These are phyloP conservation scores for Serripes groenlandicus DNA, from an alignment of 2,888 invertebrate species.

Conservation along the genomic window DNA sequence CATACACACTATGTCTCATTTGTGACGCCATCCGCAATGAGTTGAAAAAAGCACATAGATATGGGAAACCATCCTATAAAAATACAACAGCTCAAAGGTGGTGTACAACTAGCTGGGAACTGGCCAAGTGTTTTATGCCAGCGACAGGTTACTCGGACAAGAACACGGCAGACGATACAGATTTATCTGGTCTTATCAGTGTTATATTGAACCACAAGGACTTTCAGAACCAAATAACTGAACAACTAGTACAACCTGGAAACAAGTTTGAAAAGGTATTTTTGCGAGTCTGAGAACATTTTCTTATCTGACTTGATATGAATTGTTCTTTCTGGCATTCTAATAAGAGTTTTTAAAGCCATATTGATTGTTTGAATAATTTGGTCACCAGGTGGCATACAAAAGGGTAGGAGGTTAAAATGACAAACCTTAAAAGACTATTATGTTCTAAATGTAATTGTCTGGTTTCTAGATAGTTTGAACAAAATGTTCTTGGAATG, in stretches of 20 bases:
- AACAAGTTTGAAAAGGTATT: conserved; percentile 9
- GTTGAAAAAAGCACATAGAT: background rate
- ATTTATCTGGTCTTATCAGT: conserved; percentile 1
- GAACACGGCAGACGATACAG: background rate
- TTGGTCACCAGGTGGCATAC: too few relatives aligned
- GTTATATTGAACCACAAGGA: background rate
- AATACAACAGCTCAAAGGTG: background rate
- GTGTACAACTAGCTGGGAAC: background rate
- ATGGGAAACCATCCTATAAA: background rate
- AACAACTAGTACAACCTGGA: background rate
- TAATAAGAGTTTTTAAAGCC: too few relatives aligned
- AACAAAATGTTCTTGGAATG: too few relatives aligned
- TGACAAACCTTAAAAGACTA: too few relatives aligned
- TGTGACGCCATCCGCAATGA: background rate
- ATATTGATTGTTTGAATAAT: too few relatives aligned
- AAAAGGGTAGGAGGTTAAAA: too few relatives aligned
- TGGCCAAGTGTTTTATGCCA: conserved; percentile 15
- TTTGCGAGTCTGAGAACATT: background rate
- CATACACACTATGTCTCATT: background rate
- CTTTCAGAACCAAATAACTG: background rate
- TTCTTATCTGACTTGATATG: too few relatives aligned
- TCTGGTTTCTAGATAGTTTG: too few relatives aligned
- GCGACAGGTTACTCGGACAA: background rate
- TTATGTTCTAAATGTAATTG: too few relatives aligned
- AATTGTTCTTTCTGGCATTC: too few relatives aligned